A percentile compares a stretch with the other conserved stretches of the same genome.
phyloP scores from a whole-genome alignment of 2,888 invertebrate genomes.

The Limenitis camilla region DNA sequence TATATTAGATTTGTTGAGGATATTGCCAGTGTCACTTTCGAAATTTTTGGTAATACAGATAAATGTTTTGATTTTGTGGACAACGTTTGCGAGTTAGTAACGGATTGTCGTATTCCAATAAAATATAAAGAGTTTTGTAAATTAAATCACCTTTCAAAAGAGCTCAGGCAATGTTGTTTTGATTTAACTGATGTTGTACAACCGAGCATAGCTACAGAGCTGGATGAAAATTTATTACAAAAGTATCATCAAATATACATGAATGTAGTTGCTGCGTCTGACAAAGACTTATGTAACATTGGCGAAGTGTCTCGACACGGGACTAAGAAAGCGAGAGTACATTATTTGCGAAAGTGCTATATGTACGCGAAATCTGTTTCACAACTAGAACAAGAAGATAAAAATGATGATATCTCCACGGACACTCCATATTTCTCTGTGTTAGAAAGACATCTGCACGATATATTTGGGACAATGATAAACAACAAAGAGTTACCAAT shows the following conservation, averaged over 20 bases:
- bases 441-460: slow-evolving; percentile 70
- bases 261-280: slow-evolving; percentile 65
- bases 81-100: slow-evolving; percentile 59
- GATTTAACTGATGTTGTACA: slow-evolving; percentile 57
- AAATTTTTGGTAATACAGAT: slow-evolving; percentile 65
- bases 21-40: slow-evolving; percentile 65
- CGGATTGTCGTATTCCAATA: slow-evolving; percentile 63
- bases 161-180: slow-evolving; percentile 64
- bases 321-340: slow-evolving; percentile 54
- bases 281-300: slow-evolving; percentile 62
- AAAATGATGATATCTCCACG: slow-evolving; percentile 33
- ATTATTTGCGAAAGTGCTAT: slow-evolving; percentile 71
- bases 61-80: slow-evolving; percentile 62
- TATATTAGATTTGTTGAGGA: slow-evolving; percentile 68
- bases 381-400: slow-evolving; percentile 60
- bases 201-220: slow-evolving; percentile 33
- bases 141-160: slow-evolving; percentile 60
- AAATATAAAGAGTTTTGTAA: slow-evolving; percentile 68
- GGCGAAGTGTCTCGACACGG: slow-evolving; percentile 53
- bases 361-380: slow-evolving; percentile 75
- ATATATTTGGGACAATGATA: slow-evolving; percentile 79
- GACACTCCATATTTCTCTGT: slow-evolving; percentile 68
- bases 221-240: slow-evolving; percentile 52
- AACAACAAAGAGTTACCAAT: slow-evolving; percentile 80
- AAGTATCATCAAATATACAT: slow-evolving; percentile 68